phyloP scores from a whole-genome alignment of 2,797 vertebrate species.

The Chromis chromis region DNA sequence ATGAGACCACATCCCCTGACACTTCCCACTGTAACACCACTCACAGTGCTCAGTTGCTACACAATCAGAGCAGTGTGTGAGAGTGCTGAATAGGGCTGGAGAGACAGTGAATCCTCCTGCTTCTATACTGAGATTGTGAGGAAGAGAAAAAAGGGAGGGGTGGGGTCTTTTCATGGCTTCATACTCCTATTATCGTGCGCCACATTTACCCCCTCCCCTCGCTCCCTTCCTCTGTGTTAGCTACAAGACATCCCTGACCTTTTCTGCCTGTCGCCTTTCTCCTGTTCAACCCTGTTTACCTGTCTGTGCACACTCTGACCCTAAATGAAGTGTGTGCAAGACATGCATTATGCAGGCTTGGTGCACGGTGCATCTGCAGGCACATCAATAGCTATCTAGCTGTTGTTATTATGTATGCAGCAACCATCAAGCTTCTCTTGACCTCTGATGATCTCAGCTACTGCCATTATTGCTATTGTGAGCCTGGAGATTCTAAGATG shows the following conservation, averaged over 20 bases:
- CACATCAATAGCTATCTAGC: conserved; percentile 4
- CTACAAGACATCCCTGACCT: conserved; percentile 43
- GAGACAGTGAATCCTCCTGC: conserved; percentile 60
- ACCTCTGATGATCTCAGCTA: conserved; percentile 55
- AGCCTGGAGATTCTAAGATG: conserved; percentile 58
- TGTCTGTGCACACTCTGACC: conserved; percentile 13
- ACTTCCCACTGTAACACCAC: conserved; percentile 75
- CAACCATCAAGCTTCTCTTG: conserved; percentile 28
- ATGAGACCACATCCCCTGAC: conserved; percentile 70
- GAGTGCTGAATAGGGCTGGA: conserved; percentile 49
- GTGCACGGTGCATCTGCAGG: background rate
- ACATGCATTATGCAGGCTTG: background rate
- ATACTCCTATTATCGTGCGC: conserved; percentile 39
- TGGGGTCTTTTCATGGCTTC: conserved; percentile 49
- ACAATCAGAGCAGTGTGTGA: conserved; percentile 74
- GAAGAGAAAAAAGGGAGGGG: conserved; percentile 41
- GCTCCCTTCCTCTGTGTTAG: background rate
- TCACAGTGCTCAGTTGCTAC: conserved; percentile 47
- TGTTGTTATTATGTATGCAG: conserved; percentile 39
- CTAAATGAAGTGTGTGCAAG: background rate
- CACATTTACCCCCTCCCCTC: conserved; percentile 7
- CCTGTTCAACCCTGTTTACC: background rate
- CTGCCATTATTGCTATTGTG: conserved; percentile 29
- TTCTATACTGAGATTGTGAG: conserved; percentile 57
- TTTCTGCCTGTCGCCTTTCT: conserved; percentile 23